phyloP scores from a whole-genome alignment of 2,888 invertebrate species.

The Heliconius aoede region DNA sequence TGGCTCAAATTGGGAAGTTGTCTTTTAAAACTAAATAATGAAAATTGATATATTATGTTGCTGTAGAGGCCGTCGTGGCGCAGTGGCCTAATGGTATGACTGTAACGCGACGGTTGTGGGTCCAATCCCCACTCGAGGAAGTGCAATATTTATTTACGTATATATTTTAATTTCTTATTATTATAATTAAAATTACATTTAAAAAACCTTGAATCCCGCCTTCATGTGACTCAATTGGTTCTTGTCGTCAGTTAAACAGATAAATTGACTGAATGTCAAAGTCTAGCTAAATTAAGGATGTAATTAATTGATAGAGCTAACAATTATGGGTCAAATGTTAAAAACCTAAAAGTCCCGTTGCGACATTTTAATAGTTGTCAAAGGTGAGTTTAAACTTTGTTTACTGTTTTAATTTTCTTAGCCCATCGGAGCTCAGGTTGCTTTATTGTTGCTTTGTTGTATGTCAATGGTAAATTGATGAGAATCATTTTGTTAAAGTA shows the following conservation, averaged over 20 bases:
- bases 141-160: too few relatives aligned
- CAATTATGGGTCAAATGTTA: conserved; percentile 4
- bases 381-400: background rate
- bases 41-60: background rate
- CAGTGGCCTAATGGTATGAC: too few relatives aligned
- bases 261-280: conserved; percentile 19
- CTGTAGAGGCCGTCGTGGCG: too few relatives aligned
- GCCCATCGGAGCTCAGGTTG: background rate
- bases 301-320: conserved; percentile 22
- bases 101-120: too few relatives aligned
- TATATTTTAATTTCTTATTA: too few relatives aligned
- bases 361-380: background rate
- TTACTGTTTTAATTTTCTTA: conserved; percentile 5
- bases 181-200: too few relatives aligned
- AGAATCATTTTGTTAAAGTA: too few relatives aligned
- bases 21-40: background rate
- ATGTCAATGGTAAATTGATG: background rate
- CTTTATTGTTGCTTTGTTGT: background rate
- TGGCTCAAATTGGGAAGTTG: background rate
- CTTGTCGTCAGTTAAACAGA: background rate
- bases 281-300: conserved; percentile 27
- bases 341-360: conserved; percentile 3
- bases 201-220: conserved; percentile 5
- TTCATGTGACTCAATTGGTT: background rate
- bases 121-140: too few relatives aligned